Evolutionary conservation across 2,888 invertebrate species (phyloP), one percentile per base, ranked within the genome.

Genomic region (Eremobia ochroleuca): DNA sequence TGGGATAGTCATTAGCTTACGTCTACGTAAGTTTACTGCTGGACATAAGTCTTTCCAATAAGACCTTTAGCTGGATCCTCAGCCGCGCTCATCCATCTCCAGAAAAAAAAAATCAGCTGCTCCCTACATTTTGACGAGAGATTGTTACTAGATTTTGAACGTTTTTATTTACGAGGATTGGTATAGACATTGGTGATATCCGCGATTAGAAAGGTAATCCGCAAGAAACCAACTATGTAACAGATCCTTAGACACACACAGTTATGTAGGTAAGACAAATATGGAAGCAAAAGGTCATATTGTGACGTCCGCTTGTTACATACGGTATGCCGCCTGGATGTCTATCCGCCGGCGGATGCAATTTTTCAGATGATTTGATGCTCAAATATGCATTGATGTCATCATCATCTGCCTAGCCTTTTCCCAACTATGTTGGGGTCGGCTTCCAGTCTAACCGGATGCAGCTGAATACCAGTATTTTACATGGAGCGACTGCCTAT

Each of bases 261-360:
- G 59, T 61, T 81, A 52, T 46, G 21, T 21, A 40, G n/a, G 43
- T 37, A 4, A 40, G 31, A 21, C 74, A 46, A 37, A 73, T 65
- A 52, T 76, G 76, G 49, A 37, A 49, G 15, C 28, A 6, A 46
- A 52, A 77, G 66, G 83, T 83, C 83, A 40, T 15, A 9, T 5
- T 18, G 3, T 28, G 31, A 66, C 77, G 5, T 82, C 83, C 83
- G 77, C 43, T 25, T 9, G 58, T 65, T 69, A 37, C 15, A 5
- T 21, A 52, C 15, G 52, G 52, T 31, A 81, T 66, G 66, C 25
- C 13, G 77, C 40, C 37, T 76, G 58, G 64, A 58, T 25, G 83
- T 65, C 76, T n/a, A 62, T 82, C 31, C 74, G 31, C 34, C 28
- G n/a, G 21, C 77, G 83, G 65, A 80, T 65, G 68, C 43, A 4